phyloP scores from a whole-genome alignment of 2,888 invertebrate species.

The Sminthurides aquaticus region DNA sequence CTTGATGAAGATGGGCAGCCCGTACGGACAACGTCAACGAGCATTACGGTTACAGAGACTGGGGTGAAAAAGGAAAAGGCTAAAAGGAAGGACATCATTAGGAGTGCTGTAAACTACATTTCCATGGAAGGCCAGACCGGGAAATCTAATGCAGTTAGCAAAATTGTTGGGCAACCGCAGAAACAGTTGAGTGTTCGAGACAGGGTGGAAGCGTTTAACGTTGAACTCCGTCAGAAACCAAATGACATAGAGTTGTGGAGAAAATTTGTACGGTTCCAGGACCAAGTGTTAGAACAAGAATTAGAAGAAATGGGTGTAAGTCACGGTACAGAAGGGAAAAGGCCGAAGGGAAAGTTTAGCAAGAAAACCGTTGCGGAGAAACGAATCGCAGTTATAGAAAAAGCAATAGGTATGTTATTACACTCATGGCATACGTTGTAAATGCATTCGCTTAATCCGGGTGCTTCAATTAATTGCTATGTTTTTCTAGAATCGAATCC shows the following conservation, averaged over 20 bases:
- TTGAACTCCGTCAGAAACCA: constrained; percentile 31
- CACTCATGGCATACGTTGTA: neutral
- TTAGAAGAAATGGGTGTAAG: constrained; percentile 1
- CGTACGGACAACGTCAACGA: neutral
- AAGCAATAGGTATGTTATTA: constrained; percentile 30
- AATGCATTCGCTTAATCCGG: neutral
- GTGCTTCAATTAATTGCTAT: constrained; percentile 5
- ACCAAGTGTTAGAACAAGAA: constrained; percentile 31
- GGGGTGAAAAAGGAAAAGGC: neutral
- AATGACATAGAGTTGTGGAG: constrained; percentile 36
- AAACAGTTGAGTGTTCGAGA: constrained; percentile 23
- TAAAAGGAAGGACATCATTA: neutral
- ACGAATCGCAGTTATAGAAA: constrained; percentile 36
- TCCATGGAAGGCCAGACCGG: neutral
- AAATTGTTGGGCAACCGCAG: neutral
- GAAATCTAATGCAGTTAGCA: neutral
- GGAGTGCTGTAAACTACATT: neutral
- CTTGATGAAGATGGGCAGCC: constrained; percentile 14
- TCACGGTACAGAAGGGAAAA: neutral
- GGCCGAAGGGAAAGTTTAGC: constrained; percentile 24
- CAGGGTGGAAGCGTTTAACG: constrained; percentile 32
- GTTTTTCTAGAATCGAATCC: constrained; percentile 31
- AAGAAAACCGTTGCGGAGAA: constrained; percentile 35
- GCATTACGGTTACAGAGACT: neutral
- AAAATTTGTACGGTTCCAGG: constrained; percentile 42